phyloP scores from a whole-genome alignment of 2,113 vertebrate species.

The Meles meles region DNA sequence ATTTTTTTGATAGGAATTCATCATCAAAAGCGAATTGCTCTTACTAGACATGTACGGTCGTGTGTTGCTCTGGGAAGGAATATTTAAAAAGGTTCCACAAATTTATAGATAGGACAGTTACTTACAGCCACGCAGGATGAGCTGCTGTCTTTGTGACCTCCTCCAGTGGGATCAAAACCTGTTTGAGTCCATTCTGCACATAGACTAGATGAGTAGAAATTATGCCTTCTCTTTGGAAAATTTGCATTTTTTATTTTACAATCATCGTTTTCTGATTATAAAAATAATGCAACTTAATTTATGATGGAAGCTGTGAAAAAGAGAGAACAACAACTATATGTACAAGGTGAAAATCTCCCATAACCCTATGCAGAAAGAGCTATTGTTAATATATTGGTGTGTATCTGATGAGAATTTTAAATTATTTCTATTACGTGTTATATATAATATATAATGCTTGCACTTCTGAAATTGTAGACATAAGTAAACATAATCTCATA shows the following conservation, averaged over 20 bases:
- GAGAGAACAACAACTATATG: neutral
- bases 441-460: neutral
- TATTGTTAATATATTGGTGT: neutral
- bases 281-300: neutral
- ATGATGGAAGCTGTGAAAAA: neutral
- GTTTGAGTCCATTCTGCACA: neutral
- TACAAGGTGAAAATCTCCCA: neutral
- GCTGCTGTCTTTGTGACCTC: neutral
- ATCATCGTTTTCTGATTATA: neutral
- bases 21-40: slow-evolving; percentile 7
- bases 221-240: neutral
- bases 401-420: neutral
- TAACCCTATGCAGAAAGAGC: neutral
- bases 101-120: neutral
- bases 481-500: neutral
- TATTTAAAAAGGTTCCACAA: neutral
- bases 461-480: neutral
- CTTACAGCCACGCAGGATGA: neutral
- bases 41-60: neutral
- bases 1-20: slow-evolving; percentile 48
- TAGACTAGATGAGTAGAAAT: neutral
- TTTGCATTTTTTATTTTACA: slow-evolving; percentile 6
- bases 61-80: neutral
- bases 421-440: neutral
- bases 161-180: neutral